Conservation (phyloP, 2,797 vertebrate genomes). For the Characodon lateralis region DNA sequence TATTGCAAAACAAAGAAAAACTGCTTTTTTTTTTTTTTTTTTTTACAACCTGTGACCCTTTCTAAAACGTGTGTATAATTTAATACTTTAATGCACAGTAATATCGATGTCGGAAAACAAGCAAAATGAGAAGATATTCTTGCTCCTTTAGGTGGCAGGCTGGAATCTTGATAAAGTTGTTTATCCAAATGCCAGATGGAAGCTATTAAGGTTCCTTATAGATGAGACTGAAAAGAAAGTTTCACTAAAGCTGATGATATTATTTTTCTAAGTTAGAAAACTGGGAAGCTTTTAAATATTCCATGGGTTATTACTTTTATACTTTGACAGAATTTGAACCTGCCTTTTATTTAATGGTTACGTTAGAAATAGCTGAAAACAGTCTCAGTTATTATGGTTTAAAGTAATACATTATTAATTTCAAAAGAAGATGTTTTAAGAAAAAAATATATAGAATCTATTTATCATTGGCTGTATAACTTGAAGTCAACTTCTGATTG, state of each 20-base stretch:
- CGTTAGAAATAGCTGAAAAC: neutral
- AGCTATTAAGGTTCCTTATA: no score
- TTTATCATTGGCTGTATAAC: neutral
- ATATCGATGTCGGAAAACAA: no score
- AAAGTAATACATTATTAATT: neutral
- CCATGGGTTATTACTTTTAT: no score
- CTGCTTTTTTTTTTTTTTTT: neutral
- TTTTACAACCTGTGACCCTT: neutral
- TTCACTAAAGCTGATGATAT: no score
- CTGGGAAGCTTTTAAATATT: no score
- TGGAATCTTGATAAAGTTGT: no score
- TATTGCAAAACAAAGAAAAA: neutral
- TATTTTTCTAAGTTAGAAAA: no score
- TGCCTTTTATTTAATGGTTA: neutral
- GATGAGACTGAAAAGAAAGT: no score
- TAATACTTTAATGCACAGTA: neutral
- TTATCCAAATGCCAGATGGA: no score
- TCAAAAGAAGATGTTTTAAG: neutral
- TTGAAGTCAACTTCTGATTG: neutral
- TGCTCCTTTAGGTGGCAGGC: no score
- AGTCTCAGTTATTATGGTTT: neutral
- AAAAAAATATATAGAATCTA: neutral
- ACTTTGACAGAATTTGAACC: neutral
- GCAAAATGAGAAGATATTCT: no score
- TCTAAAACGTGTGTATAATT: neutral